Evolutionary conservation across 2,113 vertebrate genomes (phyloP).

Genomic region (Petaurus breviceps): DNA sequence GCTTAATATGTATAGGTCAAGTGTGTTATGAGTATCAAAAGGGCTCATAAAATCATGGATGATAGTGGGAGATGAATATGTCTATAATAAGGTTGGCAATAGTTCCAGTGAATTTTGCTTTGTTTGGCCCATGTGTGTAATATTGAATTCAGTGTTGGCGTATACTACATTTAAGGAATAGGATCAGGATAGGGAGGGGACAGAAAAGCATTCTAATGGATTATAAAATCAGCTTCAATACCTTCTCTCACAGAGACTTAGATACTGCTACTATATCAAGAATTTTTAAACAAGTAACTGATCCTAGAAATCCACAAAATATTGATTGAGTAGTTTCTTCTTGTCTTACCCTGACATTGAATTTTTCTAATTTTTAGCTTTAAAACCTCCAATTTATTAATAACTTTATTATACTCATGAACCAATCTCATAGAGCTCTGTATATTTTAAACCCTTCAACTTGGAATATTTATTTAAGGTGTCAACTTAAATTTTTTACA

Average conservation of each 20-base stretch:
- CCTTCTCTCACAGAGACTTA: background rate
- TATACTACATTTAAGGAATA: background rate
- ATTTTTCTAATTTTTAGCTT: background rate
- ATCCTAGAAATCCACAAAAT: background rate
- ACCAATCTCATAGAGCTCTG: background rate
- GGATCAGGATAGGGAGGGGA: background rate
- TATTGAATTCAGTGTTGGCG: background rate
- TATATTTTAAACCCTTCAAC: background rate
- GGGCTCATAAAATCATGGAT: background rate
- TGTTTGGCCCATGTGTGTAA: background rate
- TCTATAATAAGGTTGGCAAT: background rate
- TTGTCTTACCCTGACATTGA: background rate
- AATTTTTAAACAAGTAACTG: background rate
- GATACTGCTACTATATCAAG: background rate
- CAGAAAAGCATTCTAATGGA: background rate
- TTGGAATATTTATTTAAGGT: background rate
- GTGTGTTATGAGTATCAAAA: background rate
- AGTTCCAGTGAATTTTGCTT: background rate
- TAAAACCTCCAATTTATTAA: background rate
- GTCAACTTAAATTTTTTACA: too few relatives aligned
- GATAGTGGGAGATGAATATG: background rate
- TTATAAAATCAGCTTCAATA: background rate
- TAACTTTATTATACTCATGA: background rate
- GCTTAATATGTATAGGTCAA: background rate
- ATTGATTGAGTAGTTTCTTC: background rate